Base-by-base conservation (phyloP, 2,888 invertebrate genomes). In the Calameuta filiformis region DNA sequence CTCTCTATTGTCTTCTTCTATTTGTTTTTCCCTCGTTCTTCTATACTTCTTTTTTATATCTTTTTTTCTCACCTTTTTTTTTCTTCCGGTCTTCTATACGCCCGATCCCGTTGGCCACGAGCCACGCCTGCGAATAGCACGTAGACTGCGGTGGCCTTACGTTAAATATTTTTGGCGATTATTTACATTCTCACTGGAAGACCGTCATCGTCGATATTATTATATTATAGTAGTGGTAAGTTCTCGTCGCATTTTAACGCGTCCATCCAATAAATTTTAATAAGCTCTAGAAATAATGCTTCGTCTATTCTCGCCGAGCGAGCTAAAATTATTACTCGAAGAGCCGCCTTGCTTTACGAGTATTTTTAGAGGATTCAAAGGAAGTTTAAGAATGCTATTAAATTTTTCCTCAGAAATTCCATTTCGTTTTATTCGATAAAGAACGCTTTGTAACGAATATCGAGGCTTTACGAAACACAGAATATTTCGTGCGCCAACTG, bases 161-260 rank as follows among this genome's bases (percentile, higher is more conserved):
- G 78, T 79, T 83, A 75, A 79, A 82, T 76, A 79, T 79, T 82
- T 83, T 56, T 23, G 73, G 69, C 73, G 79, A 82, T 80, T 75
- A 80, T 73, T 77, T 80, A 79, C 77, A 81, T 81, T 84, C 83
- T 84, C 56, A 23, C 56, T 56, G 56, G 56, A 56, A 56, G 9
- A 56, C 9, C 56, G 56, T 15, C 56, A 23, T 56, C 56, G 56
- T 56, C 23, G 23, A 56, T 56, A 56, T 56, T 56, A 56, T 56
- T 56, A 56, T 81, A 83, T 84, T 83, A 83, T 79, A 83, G 83
- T 83, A 81, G 81, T 80, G 84, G 82, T 83, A 83, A 79, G 79
- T 83, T 81, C 81, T 83, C 82, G 80, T 83, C 83, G 82, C 83
- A 80, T 81, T 83, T 81, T 83, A 81, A 81, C 80, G 80, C 80